Percentiles rank a stretch among this genome's conserved stretches.
These are phyloP conservation scores for Pagetopsis macropterus DNA, from an alignment of 2,797 vertebrate species.

Conservation along the genomic window DNA sequence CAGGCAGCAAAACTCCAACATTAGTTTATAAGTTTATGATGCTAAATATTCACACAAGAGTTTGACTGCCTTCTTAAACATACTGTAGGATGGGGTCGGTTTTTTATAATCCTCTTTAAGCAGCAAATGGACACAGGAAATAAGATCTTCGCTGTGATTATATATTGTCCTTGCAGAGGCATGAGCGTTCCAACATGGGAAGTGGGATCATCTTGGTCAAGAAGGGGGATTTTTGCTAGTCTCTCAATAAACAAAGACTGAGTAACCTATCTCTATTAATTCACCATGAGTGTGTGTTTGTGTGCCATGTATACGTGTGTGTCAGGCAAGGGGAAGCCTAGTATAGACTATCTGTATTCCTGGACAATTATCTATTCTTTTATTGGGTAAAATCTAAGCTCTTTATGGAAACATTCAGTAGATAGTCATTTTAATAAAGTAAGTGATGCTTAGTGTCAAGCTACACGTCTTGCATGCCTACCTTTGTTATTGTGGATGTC, in stretches of 20 bases:
- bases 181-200: slow-evolving; percentile 14
- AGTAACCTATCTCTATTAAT: slow-evolving; percentile 9
- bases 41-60: too few species aligned
- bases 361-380: not conserved
- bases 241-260: slow-evolving; percentile 43
- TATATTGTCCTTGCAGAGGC: not conserved
- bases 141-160: not conserved
- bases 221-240: slow-evolving; percentile 26
- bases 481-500: not conserved
- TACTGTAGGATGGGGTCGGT: not conserved
- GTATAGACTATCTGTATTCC: too few species aligned
- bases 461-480: not conserved
- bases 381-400: not conserved
- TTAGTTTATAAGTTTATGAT: not conserved
- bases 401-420: not conserved
- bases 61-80: not conserved
- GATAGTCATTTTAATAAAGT: not conserved
- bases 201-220: slow-evolving; percentile 15
- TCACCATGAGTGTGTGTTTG: not conserved
- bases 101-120: not conserved
- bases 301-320: not conserved
- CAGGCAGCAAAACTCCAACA: not conserved
- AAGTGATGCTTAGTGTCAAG: not conserved
- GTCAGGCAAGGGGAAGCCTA: slow-evolving; percentile 9
- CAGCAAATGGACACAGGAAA: too few species aligned